These are phyloP conservation scores for Loriculus beryllinus DNA, from an alignment of 2,797 vertebrate genomes.

Conservation along the genomic window DNA sequence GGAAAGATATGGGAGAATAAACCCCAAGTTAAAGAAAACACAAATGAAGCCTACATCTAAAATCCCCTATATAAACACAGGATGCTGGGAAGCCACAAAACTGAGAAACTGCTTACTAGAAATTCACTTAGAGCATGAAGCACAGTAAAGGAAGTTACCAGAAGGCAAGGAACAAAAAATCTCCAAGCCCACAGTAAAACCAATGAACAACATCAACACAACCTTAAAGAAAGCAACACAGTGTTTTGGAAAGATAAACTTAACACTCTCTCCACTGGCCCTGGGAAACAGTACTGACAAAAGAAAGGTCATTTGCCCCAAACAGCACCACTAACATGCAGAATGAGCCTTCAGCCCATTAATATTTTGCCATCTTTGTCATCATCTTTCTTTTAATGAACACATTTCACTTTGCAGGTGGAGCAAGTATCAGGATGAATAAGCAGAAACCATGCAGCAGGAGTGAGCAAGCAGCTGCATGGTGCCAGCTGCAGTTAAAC, in stretches of 20 bases:
- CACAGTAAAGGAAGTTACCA: neutral
- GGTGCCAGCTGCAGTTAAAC: neutral
- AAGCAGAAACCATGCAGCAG: neutral
- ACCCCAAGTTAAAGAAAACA: neutral
- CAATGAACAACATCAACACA: neutral
- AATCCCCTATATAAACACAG: neutral
- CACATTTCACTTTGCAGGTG: neutral
- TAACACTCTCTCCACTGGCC: neutral
- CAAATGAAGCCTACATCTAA: neutral
- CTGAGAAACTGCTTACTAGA: neutral
- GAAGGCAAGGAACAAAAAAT: neutral
- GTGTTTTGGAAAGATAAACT: neutral
- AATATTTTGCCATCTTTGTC: neutral
- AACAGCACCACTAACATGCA: neutral
- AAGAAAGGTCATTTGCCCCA: neutral
- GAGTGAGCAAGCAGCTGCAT: neutral
- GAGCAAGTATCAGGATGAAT: neutral
- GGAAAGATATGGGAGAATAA: neutral
- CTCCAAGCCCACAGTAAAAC: neutral
- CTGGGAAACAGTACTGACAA: neutral
- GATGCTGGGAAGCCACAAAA: neutral
- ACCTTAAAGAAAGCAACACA: neutral
- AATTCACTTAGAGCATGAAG: neutral
- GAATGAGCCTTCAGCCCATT: neutral
- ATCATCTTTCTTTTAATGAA: neutral